Evolutionary conservation across 2,888 invertebrate species (phyloP), one percentile per base, ranked within the genome.

Genomic region (Eurois occulta): DNA sequence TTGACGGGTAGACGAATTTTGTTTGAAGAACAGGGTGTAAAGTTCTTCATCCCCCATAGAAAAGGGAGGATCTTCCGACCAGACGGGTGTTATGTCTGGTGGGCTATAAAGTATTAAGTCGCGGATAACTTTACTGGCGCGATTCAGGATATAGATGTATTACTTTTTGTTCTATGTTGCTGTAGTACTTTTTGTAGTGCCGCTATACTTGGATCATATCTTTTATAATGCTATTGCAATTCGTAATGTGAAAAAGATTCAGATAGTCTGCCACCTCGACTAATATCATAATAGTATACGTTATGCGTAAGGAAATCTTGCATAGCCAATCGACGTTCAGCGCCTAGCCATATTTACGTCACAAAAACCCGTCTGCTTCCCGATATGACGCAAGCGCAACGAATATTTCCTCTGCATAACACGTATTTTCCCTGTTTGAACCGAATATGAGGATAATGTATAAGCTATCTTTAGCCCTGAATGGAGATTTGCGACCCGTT

Each of bases 381-480:
- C n/a, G 35, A 66, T 75, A 55, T 28, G 48, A 67, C 32, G 5
- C 35, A 35, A 32, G 35, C 21, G 21, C 21, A 16, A 43, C 10
- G 2, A 66, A 62, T 52, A 75, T 46, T 69, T 69, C 38, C 21
- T 72, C 43, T 8, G 18, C 13, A 16, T 46, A 38, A n/a, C 58
- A 6, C 64, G 74, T 78, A 65, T 75, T 83, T 79, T 66, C 79
- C 83, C 1, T 2, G 38, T 4, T 48, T 48, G 10, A 52, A 66
- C 41, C 46, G 0, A n/a, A 0, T 46, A 52, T 68, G 32, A 78
- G 79, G 83, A 79, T 67, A 77, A 70, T n/a, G 4, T 1, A 3
- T 4, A 60, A 58, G 16, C 16, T 43, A 35, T 46, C 3, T 75
- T 32, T 48, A 38, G 60, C 18, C 35, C 11, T 32, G 18, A 28